Percentiles rank a stretch among this genome's conserved stretches.
Conservation (phyloP, 2,113 vertebrate genomes). For the Marmota monax region DNA sequence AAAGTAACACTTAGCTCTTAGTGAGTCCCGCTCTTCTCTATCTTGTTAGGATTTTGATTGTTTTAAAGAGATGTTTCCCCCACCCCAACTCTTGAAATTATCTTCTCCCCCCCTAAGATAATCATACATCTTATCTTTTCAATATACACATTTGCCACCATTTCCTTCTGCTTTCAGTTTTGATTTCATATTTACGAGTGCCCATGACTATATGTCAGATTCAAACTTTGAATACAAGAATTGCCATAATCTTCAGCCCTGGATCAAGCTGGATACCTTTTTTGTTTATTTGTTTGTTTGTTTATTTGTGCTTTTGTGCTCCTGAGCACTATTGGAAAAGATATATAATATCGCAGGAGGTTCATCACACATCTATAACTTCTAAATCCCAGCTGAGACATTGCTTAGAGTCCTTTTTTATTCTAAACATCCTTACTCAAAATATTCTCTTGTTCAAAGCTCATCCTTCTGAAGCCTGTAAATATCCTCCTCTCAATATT, state of each 20-base stretch:
- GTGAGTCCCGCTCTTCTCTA: background rate
- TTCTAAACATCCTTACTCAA: background rate
- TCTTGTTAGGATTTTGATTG: background rate
- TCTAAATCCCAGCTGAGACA: background rate
- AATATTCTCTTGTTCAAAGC: conserved; percentile 9
- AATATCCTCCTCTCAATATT: background rate
- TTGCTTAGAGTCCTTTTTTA: background rate
- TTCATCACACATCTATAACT: background rate
- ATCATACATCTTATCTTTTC: background rate
- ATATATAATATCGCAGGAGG: background rate
- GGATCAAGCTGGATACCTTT: background rate
- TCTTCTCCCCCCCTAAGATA: background rate
- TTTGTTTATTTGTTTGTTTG: background rate
- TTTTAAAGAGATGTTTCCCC: background rate
- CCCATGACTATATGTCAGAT: background rate
- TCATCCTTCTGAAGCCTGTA: background rate
- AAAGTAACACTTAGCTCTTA: background rate
- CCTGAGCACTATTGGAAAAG: background rate
- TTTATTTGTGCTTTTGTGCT: background rate
- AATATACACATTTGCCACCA: background rate
- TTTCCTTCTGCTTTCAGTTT: background rate
- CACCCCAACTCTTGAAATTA: background rate
- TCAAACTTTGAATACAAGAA: background rate
- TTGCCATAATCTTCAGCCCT: background rate
- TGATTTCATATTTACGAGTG: background rate